Percentiles rank a stretch among this genome's conserved stretches.
These are phyloP conservation scores for Sebastes iracundus DNA, from an alignment of 2,797 vertebrate genomes.

Conservation along the genomic window DNA sequence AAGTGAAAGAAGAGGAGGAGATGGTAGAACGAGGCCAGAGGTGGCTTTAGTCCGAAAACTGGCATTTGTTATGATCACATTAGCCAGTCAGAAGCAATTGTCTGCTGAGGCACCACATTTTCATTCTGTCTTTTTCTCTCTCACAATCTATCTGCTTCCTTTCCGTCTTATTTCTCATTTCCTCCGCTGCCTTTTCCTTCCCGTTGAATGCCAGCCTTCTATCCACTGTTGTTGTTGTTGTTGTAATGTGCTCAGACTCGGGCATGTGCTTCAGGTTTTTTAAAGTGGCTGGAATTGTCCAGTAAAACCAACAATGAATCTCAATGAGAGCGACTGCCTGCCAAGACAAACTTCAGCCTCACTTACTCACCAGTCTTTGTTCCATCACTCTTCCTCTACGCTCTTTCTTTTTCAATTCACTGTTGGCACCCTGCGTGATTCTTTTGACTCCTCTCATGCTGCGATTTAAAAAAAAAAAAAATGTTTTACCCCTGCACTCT, in stretches of 20 bases:
- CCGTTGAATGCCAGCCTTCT: slow-evolving; percentile 4
- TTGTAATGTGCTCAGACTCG: slow-evolving; percentile 25
- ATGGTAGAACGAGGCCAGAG: background rate
- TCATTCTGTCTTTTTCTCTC: slow-evolving; percentile 2
- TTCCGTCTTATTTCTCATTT: background rate
- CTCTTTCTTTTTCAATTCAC: slow-evolving; percentile 11
- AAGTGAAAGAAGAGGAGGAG: slow-evolving; percentile 19
- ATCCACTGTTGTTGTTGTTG: slow-evolving; percentile 1
- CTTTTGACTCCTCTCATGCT: slow-evolving; percentile 30
- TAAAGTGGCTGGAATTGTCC: slow-evolving; percentile 58
- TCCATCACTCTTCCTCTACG: slow-evolving; percentile 16
- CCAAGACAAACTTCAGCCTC: slow-evolving; percentile 66
- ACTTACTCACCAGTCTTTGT: slow-evolving; percentile 41
- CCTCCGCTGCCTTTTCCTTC: background rate
- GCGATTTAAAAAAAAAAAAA: too few species aligned
- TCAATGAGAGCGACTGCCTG: slow-evolving; percentile 59
- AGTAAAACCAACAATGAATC: slow-evolving; percentile 68
- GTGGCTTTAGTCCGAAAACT: slow-evolving; percentile 35
- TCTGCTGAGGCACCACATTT: slow-evolving; percentile 9
- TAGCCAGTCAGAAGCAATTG: slow-evolving; percentile 42
- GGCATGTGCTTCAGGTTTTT: slow-evolving; percentile 49
- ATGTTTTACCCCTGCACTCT: background rate
- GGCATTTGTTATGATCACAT: slow-evolving; percentile 15
- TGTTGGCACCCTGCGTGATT: slow-evolving; percentile 44
- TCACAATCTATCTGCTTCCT: background rate